Percentiles rank a stretch among this genome's conserved stretches.
These are phyloP conservation scores for Crioceris asparagi DNA, from an alignment of 2,888 invertebrate genomes.

Conservation along the genomic window DNA sequence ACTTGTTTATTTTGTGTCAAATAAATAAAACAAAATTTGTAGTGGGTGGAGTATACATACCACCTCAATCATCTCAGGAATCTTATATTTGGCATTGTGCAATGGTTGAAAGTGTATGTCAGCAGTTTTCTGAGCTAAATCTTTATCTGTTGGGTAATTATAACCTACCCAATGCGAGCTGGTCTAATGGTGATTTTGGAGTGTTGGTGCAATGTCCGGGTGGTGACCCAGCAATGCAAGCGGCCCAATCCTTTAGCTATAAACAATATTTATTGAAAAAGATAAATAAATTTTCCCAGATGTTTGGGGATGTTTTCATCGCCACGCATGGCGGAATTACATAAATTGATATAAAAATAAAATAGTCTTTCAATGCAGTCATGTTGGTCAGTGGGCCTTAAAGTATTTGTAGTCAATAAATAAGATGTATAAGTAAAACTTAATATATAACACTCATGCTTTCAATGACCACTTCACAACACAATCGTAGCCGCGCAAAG, in stretches of 20 bases:
- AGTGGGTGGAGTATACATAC: neutral
- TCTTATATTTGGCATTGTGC: neutral
- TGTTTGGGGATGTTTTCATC: no score
- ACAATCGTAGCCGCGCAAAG: no score
- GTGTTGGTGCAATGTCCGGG: neutral
- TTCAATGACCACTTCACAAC: no score
- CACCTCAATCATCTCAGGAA: neutral
- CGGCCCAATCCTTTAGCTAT: neutral
- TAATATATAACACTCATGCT: no score
- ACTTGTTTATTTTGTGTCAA: neutral
- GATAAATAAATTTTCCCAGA: no score
- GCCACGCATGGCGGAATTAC: no score
- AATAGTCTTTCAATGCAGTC: no score
- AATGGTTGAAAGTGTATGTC: neutral
- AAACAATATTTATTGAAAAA: no score
- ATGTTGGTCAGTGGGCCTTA: no score
- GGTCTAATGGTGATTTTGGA: neutral
- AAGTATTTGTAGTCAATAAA: no score
- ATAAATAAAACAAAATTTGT: neutral
- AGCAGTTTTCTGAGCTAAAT: neutral
- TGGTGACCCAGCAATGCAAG: neutral
- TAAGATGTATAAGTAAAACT: no score
- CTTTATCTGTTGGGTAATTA: neutral
- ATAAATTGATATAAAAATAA: no score
- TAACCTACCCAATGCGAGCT: neutral